Evolutionary conservation across 2,113 vertebrate species (phyloP), one percentile per base, ranked within the genome.

Genomic region (Chionis minor): DNA sequence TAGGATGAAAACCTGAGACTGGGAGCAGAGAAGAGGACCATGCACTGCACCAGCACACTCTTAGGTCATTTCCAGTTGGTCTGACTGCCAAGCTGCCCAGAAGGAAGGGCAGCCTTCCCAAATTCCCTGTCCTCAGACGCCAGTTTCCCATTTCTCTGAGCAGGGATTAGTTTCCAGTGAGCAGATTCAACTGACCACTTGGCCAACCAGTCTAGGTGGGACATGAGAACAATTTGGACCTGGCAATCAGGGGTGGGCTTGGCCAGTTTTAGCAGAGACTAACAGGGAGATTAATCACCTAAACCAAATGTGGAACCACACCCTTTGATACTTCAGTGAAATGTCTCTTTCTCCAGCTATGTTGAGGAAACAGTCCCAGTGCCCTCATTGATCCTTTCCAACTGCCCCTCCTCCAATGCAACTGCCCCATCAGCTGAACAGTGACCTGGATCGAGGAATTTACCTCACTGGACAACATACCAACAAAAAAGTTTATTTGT

Each of bases 281-380:
- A 56, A 47, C 2, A 10, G 35, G 32, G 28, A 86, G 45, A 58
- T 58, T 7, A 54, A 66, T 52, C 58, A 80, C 13, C 51, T 51
- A 80, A 80, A 58, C 14, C 33, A 24, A 66, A 26, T 3, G 10
- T 23, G 63, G 38, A 94, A 55, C 51, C 78, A 51, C 22, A 40
- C 5, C 24, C 30, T 79, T 59, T 42, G 67, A 19, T 14, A 47
- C 5, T 32, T 12, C 2, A 30, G n/a, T 40, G 35, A 44, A 88
- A 72, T 3, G 4, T 5, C 66, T 32, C 38, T 32, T 81, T 78
- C 79, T 45, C 74, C 88, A 90, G 52, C 61, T 47, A 9, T 0
- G 0, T 58, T 23, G 47, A 24, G 12, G 10, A 23, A 62, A 27
- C 0, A 3, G 56, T 35, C 20, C 49, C 61, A 79, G 62, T 2